Conservation (phyloP, 2,888 invertebrate genomes). For the Himalopsyche tibetana region DNA sequence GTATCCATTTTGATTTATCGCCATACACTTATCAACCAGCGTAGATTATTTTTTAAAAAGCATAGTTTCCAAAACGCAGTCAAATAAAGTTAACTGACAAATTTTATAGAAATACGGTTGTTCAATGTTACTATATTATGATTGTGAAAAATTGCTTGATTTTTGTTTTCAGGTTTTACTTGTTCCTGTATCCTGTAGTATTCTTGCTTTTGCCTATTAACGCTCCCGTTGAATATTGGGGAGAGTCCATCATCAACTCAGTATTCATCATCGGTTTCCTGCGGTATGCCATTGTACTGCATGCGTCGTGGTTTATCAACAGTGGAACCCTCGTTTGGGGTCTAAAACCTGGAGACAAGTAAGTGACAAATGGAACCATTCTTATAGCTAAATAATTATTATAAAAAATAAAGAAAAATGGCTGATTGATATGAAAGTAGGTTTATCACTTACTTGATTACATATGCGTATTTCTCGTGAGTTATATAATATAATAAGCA, state of each 20-base stretch:
- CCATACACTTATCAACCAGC: not conserved
- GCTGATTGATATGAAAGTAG: too few relatives aligned
- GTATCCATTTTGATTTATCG: too few relatives aligned
- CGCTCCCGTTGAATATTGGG: constrained; percentile 88
- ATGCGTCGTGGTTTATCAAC: constrained; percentile 84
- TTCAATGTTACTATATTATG: too few relatives aligned
- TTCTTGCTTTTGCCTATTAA: constrained; percentile 84
- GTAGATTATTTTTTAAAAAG: too few relatives aligned
- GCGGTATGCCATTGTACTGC: constrained; percentile 80
- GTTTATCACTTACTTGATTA: too few relatives aligned
- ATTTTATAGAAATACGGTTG: too few relatives aligned
- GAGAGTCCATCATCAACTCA: constrained; percentile 80
- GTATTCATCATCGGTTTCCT: constrained; percentile 83
- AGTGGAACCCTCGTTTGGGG: constrained; percentile 86
- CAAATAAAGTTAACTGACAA: too few relatives aligned
- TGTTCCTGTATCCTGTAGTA: constrained; percentile 81
- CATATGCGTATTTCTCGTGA: too few relatives aligned
- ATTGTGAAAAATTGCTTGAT: not conserved
- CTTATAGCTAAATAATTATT: too few relatives aligned
- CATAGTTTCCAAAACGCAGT: too few relatives aligned
- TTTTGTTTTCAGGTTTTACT: constrained; percentile 78
- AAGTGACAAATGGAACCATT: constrained; percentile 70
- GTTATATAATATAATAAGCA: too few relatives aligned
- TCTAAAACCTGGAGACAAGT: constrained; percentile 82
- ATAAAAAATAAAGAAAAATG: too few relatives aligned